Conservation (phyloP, 2,797 vertebrate species). For the Liasis olivaceus region DNA sequence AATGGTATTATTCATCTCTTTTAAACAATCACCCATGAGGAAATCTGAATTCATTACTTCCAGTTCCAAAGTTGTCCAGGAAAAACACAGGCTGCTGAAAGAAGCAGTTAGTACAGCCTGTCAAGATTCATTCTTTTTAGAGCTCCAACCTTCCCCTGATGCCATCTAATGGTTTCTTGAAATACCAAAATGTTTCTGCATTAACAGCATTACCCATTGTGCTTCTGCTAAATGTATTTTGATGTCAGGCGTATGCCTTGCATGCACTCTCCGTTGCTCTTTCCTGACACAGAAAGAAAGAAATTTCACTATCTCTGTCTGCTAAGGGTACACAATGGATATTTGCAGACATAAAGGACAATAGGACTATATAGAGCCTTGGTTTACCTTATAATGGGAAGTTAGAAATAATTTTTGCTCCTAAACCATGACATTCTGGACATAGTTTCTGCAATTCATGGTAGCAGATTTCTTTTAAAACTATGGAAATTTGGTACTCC, state of each 20-base stretch:
- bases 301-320: constrained; percentile 3
- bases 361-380: constrained; percentile 46
- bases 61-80: constrained; percentile 64
- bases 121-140: constrained; percentile 73
- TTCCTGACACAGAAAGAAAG: background rate
- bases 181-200: constrained; percentile 72
- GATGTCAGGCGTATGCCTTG: constrained; percentile 64
- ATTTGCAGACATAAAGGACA: constrained; percentile 46
- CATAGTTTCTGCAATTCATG: constrained; percentile 42
- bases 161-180: constrained; percentile 73
- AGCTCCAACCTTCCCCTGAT: constrained; percentile 67
- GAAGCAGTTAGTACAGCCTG: constrained; percentile 66
- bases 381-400: constrained; percentile 42
- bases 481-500: constrained; percentile 21
- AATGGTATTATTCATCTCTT: constrained; percentile 45
- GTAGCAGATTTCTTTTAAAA: constrained; percentile 43
- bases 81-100: constrained; percentile 48
- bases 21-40: constrained; percentile 50
- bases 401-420: constrained; percentile 49
- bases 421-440: constrained; percentile 42
- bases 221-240: constrained; percentile 69
- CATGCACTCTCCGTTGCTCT: constrained; percentile 27
- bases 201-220: constrained; percentile 67
- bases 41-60: constrained; percentile 68
- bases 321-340: constrained; percentile 42